Base-by-base conservation (phyloP, 2,888 invertebrate genomes). In the Drosophila barbarae region DNA sequence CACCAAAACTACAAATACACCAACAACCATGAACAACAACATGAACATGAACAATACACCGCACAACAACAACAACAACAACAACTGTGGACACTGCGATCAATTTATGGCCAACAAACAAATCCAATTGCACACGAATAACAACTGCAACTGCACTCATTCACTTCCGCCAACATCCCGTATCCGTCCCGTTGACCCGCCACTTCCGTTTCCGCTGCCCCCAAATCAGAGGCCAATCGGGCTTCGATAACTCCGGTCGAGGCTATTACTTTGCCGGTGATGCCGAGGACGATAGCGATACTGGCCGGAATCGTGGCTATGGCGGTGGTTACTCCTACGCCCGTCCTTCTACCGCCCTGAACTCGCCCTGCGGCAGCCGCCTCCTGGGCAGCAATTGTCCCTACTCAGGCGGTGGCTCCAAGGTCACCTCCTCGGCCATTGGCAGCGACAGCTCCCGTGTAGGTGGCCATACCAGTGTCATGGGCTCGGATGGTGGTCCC, bases 181-280 rank as follows among this genome's bases (percentile, higher is more conserved):
- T 41, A 42, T 51, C 15, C 44, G 28, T 21, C 30, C 65, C 53
- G 39, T 42, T 59, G 44, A 47, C 49, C 46, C 52, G 39, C 57
- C 59, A 50, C 50, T 32, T 38, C 32, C 36, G 36, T n/a, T 38
- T 35, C 39, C 38, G 47, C 23, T 23, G 41, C 64, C 39, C 21
- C 34, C 4, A 21, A 8, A n/a, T 41, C 69, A 91, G 93, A 44
- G 93, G 93, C 2, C 91, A 92, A 76, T 91, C 93, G 1, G 92
- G 93, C 8, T 93, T 92, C 90, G 93, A 93, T 85, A 91, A 91
- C 38, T 91, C 91, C 35, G 93, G 93, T 23, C 88, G 92, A 47
- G 93, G 93, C 46, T 92, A 92, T 86, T 93, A 93, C 87, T 93
- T 92, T 87, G 92, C 92, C 21, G 90, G 91, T 15, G 88, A 91